Conservation (phyloP, 2,797 vertebrate genomes). For the Poeciliopsis infans region DNA sequence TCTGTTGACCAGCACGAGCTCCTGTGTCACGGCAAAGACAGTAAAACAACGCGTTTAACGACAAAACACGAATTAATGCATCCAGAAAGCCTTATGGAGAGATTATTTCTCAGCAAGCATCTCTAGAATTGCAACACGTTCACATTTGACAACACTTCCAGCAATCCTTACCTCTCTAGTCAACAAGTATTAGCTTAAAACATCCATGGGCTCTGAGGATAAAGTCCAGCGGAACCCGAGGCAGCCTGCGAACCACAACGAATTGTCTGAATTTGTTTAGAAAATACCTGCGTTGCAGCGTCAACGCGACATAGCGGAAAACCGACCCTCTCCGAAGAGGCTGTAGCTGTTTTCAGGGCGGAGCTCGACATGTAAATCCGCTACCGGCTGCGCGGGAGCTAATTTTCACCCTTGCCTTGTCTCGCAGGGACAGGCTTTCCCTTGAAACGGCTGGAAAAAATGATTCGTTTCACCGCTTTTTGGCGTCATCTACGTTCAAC, state of each 20-base stretch:
- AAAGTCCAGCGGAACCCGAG: accelerated
- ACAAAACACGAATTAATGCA: not conserved
- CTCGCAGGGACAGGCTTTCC: not conserved
- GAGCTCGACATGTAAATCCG: constrained; percentile 14
- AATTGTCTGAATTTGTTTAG: not conserved
- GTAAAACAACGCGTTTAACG: not conserved
- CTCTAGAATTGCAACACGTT: constrained; percentile 9
- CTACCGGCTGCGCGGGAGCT: accelerated
- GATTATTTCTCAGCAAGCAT: constrained; percentile 2
- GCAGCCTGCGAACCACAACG: accelerated
- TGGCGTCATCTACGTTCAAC: not conserved
- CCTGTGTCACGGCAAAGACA: constrained; percentile 33
- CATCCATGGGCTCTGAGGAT: not conserved
- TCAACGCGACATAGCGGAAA: not conserved
- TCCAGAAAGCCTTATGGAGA: not conserved
- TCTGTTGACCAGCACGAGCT: constrained; percentile 2
- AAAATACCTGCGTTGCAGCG: constrained; percentile 15
- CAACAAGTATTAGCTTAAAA: not conserved
- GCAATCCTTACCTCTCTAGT: not conserved
- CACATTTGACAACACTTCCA: not conserved
- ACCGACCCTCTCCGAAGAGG: constrained; percentile 2
- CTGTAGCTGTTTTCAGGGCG: constrained; percentile 38
- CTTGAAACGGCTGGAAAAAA: accelerated
- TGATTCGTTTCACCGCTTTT: not conserved
- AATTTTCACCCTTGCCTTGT: accelerated